Conservation (phyloP, 2,797 vertebrate species). For the Gymnoscopelus microlampas region DNA sequence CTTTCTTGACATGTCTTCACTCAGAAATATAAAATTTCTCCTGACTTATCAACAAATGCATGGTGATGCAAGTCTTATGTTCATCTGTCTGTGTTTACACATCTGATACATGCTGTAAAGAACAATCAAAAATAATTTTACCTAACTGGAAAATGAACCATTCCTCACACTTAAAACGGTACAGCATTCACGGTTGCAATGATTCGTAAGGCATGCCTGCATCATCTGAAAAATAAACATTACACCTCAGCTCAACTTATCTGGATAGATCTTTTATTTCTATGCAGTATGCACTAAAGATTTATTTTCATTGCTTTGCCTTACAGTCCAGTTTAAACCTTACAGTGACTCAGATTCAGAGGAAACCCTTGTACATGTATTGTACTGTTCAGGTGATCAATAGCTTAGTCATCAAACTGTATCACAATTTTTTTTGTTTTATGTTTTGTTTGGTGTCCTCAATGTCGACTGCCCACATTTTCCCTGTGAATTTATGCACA, state of each 20-base stretch:
- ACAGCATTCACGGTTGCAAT: too few species aligned
- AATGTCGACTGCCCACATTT: slow-evolving; percentile 55
- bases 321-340: slow-evolving; percentile 25
- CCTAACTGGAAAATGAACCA: background rate
- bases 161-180: background rate
- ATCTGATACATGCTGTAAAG: slow-evolving; percentile 2
- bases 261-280: slow-evolving; percentile 31
- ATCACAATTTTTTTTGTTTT: slow-evolving; percentile 36
- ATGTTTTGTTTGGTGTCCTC: slow-evolving; percentile 33
- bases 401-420: slow-evolving; percentile 46
- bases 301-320: slow-evolving; percentile 37
- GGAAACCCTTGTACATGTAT: slow-evolving; percentile 10
- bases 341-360: slow-evolving; percentile 3
- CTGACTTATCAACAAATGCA: background rate
- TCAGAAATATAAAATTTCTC: background rate
- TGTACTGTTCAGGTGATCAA: slow-evolving; percentile 46
- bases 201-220: background rate
- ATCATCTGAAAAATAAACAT: slow-evolving; percentile 5
- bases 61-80: background rate
- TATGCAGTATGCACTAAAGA: slow-evolving; percentile 53
- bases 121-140: slow-evolving; percentile 5
- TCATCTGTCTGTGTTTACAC: slow-evolving; percentile 14
- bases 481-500: slow-evolving; percentile 49
- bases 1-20: background rate
- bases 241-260: background rate